phyloP scores from a whole-genome alignment of 2,888 invertebrate species.

The Mylabris sibirica region DNA sequence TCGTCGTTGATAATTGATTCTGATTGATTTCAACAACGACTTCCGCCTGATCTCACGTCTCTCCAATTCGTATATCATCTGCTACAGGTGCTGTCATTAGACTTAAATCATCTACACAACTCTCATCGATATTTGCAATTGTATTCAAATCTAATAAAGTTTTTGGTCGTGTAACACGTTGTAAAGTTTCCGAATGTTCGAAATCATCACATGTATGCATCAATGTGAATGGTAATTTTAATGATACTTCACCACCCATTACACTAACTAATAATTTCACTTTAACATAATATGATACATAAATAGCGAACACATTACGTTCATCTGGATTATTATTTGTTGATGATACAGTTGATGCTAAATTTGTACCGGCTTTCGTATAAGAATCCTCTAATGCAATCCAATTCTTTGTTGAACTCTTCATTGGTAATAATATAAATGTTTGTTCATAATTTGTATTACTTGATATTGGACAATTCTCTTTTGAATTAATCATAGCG shows the following conservation, averaged over 20 bases:
- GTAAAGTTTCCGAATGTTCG: slow-evolving; percentile 66
- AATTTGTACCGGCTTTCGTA: slow-evolving; percentile 69
- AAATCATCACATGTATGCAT: slow-evolving; percentile 76
- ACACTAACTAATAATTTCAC: slow-evolving; percentile 82
- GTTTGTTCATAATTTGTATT: slow-evolving; percentile 70
- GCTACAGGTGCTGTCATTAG: slow-evolving; percentile 22
- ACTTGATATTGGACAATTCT: slow-evolving; percentile 72
- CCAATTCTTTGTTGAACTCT: slow-evolving; percentile 88
- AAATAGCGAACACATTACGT: slow-evolving; percentile 87
- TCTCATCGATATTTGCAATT: neutral
- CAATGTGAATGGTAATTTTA: slow-evolving; percentile 81
- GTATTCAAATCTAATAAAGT: slow-evolving; percentile 24
- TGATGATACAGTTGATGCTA: slow-evolving; percentile 67
- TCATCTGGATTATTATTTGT: slow-evolving; percentile 69
- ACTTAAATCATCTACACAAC: no score
- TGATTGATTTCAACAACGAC: slow-evolving; percentile 59
- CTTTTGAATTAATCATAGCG: slow-evolving; percentile 70
- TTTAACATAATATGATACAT: slow-evolving; percentile 91
- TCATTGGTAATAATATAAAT: slow-evolving; percentile 74
- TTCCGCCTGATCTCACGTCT: slow-evolving; percentile 60
- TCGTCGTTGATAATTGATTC: slow-evolving; percentile 19
- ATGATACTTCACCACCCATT: slow-evolving; percentile 80
- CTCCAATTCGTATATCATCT: slow-evolving; percentile 58
- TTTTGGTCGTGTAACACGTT: slow-evolving; percentile 54
- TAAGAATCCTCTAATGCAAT: slow-evolving; percentile 88